phyloP scores from a whole-genome alignment of 2,113 vertebrate genomes.

The Mirza zaza region DNA sequence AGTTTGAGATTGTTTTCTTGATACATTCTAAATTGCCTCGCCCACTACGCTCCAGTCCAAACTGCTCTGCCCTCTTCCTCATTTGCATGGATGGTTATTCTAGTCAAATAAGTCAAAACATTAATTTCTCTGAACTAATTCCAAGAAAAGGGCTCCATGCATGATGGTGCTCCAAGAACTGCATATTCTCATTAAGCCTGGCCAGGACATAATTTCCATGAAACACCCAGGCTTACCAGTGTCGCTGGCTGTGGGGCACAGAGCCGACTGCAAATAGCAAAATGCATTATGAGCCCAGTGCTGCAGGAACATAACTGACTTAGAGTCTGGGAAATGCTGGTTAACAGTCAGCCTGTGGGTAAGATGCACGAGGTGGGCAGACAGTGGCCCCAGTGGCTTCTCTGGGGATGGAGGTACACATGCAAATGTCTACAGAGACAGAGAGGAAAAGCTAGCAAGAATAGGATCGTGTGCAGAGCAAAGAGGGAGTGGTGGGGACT shows the following conservation, averaged over 20 bases:
- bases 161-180: neutral
- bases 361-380: neutral
- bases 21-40: neutral
- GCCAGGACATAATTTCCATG: neutral
- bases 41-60: neutral
- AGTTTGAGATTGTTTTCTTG: neutral
- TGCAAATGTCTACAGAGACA: neutral
- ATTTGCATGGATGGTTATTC: neutral
- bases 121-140: conserved; percentile 44
- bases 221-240: neutral
- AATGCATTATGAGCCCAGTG: neutral
- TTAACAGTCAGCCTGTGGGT: neutral
- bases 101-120: neutral
- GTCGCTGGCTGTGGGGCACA: neutral
- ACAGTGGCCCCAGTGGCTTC: neutral
- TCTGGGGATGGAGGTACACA: neutral
- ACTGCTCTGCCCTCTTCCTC: neutral
- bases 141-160: neutral
- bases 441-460: neutral
- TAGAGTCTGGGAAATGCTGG: neutral
- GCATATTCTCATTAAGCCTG: neutral
- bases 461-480: neutral
- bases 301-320: neutral
- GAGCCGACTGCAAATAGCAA: neutral
- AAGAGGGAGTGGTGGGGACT: neutral